phyloP scores from a whole-genome alignment of 2,113 vertebrate species.

The Sula dactylatra region DNA sequence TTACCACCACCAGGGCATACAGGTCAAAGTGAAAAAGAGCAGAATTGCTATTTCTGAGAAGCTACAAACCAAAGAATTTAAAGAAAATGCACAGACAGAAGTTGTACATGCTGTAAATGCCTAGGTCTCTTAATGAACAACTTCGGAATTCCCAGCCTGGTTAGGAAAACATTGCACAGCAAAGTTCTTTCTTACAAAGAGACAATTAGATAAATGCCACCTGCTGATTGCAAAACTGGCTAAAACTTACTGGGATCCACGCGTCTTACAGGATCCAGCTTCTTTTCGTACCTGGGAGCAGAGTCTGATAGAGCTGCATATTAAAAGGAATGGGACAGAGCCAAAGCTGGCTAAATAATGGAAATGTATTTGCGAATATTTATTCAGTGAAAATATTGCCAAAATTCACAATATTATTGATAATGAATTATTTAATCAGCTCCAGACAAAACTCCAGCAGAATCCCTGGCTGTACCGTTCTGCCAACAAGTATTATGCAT shows the following conservation, averaged over 20 bases:
- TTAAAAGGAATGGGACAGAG: background rate
- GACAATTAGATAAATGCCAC: background rate
- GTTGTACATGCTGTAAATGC: background rate
- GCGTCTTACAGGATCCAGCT: background rate
- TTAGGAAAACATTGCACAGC: background rate
- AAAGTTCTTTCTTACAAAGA: background rate
- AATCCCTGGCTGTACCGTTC: background rate
- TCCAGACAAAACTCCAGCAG: background rate
- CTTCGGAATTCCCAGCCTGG: background rate
- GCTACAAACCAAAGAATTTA: background rate
- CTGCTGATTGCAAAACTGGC: background rate
- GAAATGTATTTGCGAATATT: background rate
- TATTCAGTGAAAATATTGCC: constrained; percentile 17
- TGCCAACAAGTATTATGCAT: background rate
- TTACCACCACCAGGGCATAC: background rate
- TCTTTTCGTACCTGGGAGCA: constrained; percentile 5
- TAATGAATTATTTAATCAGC: constrained; percentile 43
- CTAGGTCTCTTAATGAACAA: background rate
- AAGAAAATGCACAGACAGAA: background rate
- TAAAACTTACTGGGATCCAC: background rate
- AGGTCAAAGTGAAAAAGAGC: background rate
- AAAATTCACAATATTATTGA: constrained; percentile 43
- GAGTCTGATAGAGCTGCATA: background rate
- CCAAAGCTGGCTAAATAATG: constrained; percentile 25
- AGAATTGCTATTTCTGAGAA: background rate